Conservation (phyloP, 1,140 invertebrate genomes). For the Philopotamus ludificatus region DNA sequence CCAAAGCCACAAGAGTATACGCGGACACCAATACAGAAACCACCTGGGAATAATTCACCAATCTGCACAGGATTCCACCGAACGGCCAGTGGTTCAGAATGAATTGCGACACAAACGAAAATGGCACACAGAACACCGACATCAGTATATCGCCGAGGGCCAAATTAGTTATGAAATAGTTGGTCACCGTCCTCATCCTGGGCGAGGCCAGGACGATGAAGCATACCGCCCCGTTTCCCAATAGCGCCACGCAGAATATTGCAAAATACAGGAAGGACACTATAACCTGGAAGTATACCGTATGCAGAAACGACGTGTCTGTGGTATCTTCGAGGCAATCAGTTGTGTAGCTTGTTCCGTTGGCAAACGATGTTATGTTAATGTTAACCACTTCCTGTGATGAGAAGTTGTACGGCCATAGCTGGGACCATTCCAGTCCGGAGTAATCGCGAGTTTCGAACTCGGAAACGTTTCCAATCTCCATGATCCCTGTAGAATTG, state of each 20-base stretch:
- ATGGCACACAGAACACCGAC: slow-evolving; percentile 75
- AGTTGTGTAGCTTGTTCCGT: neutral
- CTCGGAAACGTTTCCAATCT: too few species aligned
- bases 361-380: neutral
- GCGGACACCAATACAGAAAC: slow-evolving; percentile 74
- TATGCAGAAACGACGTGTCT: slow-evolving; percentile 22
- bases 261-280: slow-evolving; percentile 67
- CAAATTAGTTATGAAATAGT: slow-evolving; percentile 77
- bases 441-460: too few species aligned
- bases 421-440: neutral
- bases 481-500: too few species aligned
- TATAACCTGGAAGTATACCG: slow-evolving; percentile 27
- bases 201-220: slow-evolving; percentile 70
- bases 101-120: slow-evolving; percentile 69
- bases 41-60: slow-evolving; percentile 71
- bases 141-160: slow-evolving; percentile 76
- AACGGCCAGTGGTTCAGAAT: slow-evolving; percentile 74
- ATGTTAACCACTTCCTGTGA: neutral
- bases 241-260: slow-evolving; percentile 67
- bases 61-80: slow-evolving; percentile 65
- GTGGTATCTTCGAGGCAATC: slow-evolving; percentile 17
- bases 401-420: neutral
- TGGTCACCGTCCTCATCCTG: slow-evolving; percentile 76
- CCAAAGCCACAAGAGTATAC: slow-evolving; percentile 77
- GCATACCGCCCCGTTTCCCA: slow-evolving; percentile 73